A percentile compares a stretch with the other conserved stretches of the same genome.
Evolutionary conservation across 2,113 vertebrate species (phyloP).

Genomic region (Apistogramma diplotaenia): DNA sequence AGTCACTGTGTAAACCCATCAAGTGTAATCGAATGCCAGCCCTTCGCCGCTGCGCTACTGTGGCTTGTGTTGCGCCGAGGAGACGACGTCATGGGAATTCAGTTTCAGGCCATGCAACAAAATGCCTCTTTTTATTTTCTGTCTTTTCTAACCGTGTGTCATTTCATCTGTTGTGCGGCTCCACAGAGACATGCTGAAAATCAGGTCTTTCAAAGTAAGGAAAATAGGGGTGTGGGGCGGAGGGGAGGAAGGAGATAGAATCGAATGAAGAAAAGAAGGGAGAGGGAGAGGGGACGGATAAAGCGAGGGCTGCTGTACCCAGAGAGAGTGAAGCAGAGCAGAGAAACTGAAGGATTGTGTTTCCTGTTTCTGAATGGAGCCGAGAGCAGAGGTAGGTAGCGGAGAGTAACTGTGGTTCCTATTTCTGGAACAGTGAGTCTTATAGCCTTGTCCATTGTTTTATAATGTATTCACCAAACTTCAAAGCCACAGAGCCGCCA

Average conservation of each 20-base stretch:
- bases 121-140: constrained; percentile 58
- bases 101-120: constrained; percentile 71
- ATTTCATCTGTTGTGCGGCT: constrained; percentile 69
- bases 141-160: constrained; percentile 64
- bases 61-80: constrained; percentile 56
- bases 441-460: constrained; percentile 32
- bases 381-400: constrained; percentile 49
- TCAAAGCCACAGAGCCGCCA: constrained; percentile 1
- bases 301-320: constrained; percentile 61
- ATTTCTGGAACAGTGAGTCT: constrained; percentile 40
- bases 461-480: constrained; percentile 2
- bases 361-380: constrained; percentile 74
- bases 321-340: constrained; percentile 65
- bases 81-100: constrained; percentile 75
- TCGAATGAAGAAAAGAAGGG: constrained; percentile 42
- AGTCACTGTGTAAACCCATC: constrained; percentile 64
- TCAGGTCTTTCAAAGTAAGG: constrained; percentile 63
- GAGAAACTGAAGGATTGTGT: constrained; percentile 74
- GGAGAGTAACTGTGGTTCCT: constrained; percentile 45
- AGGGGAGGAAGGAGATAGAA: constrained; percentile 1
- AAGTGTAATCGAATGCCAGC: constrained; percentile 60
- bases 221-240: background rate
- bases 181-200: constrained; percentile 61
- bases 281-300: constrained; percentile 51
- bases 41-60: constrained; percentile 22